phyloP scores from a whole-genome alignment of 2,797 vertebrate species.

The Buphagus erythrorhynchus region DNA sequence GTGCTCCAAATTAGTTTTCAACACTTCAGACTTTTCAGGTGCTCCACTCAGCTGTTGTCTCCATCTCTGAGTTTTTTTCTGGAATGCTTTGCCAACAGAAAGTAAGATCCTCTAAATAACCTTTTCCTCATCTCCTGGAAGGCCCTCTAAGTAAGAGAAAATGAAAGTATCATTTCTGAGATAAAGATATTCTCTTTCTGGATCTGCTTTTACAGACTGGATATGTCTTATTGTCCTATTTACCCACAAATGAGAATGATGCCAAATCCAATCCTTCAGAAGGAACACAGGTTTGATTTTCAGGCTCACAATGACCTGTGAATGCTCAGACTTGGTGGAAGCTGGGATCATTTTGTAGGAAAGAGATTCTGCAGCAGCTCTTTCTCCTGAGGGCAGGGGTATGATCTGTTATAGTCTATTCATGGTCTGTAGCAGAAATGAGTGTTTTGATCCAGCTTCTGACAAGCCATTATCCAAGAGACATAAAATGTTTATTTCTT shows the following conservation, averaged over 20 bases:
- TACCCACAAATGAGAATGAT: not conserved
- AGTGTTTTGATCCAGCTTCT: not conserved
- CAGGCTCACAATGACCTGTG: not conserved
- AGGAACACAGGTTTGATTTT: not conserved
- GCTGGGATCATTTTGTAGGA: not conserved
- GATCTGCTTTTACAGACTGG: not conserved
- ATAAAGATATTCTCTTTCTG: not conserved
- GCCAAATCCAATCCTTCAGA: not conserved
- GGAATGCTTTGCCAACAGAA: not conserved
- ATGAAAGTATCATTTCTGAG: not conserved
- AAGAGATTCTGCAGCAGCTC: not conserved
- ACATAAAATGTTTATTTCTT: not conserved
- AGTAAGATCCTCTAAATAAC: not conserved
- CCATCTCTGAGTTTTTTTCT: not conserved
- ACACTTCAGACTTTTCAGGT: not conserved
- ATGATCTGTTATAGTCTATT: not conserved
- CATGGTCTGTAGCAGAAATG: not conserved
- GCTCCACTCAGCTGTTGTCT: not conserved
- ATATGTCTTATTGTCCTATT: not conserved
- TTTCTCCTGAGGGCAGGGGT: not conserved
- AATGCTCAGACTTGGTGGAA: not conserved
- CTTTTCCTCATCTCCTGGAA: not conserved
- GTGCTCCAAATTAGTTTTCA: constrained; percentile 27
- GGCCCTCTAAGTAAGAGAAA: not conserved
- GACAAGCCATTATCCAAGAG: not conserved